Evolutionary conservation across 2,888 invertebrate species (phyloP).

Genomic region (Crepidodera aurea): DNA sequence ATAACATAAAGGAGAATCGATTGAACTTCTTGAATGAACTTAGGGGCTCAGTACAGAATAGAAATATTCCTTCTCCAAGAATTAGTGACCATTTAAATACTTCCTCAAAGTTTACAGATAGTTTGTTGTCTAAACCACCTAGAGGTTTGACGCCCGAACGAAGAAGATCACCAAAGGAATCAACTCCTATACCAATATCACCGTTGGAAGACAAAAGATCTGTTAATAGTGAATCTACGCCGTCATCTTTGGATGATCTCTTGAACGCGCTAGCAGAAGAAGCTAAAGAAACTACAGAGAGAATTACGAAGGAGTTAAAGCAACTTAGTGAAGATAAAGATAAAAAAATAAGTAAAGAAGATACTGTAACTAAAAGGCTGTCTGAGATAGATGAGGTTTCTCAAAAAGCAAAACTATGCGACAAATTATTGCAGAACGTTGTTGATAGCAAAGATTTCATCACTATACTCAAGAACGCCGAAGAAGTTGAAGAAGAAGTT

Average conservation of each 20-base stretch:
- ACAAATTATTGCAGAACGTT: slow-evolving; percentile 62
- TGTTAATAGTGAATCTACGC: slow-evolving; percentile 36
- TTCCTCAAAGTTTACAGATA: slow-evolving; percentile 26
- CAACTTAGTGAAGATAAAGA: slow-evolving; percentile 48
- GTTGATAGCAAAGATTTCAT: slow-evolving; percentile 54
- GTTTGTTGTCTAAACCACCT: slow-evolving; percentile 52
- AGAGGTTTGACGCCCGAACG: slow-evolving; percentile 50
- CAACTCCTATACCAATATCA: slow-evolving; percentile 49
- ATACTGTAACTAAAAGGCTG: slow-evolving; percentile 39
- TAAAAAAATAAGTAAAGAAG: slow-evolving; percentile 6
- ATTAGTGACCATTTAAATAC: too few relatives aligned
- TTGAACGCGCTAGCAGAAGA: slow-evolving; percentile 77
- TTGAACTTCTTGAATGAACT: slow-evolving; percentile 56
- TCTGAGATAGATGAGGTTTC: slow-evolving; percentile 62
- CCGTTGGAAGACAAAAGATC: slow-evolving; percentile 44
- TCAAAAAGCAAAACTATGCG: slow-evolving; percentile 63
- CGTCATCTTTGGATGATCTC: slow-evolving; percentile 70
- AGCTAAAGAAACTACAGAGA: slow-evolving; percentile 77
- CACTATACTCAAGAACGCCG: slow-evolving; percentile 43
- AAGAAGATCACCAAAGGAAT: slow-evolving; percentile 50
- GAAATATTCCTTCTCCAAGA: not conserved
- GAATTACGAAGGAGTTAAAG: slow-evolving; percentile 68
- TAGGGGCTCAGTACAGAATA: slow-evolving; percentile 31
- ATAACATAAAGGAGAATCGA: slow-evolving; percentile 57
- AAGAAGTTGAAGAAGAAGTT: slow-evolving; percentile 53